Evolutionary conservation across 1,140 invertebrate genomes (phyloP).

Genomic region (Ceratina calcarata): DNA sequence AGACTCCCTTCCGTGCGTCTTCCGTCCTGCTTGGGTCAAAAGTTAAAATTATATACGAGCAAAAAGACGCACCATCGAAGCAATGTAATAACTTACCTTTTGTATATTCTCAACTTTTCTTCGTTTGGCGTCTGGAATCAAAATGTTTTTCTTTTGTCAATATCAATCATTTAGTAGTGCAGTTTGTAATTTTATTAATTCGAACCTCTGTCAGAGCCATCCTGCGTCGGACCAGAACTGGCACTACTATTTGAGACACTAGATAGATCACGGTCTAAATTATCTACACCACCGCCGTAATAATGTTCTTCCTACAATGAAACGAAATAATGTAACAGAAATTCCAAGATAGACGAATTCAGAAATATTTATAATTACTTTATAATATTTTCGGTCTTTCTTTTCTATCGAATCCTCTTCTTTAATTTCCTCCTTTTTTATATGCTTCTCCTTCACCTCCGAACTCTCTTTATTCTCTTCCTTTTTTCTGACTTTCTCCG

Average conservation of each 20-base stretch:
- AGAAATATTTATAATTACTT: slow-evolving; percentile 64
- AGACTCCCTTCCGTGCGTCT: slow-evolving; percentile 81
- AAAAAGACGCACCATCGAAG: slow-evolving; percentile 24
- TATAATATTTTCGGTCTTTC: slow-evolving; percentile 80
- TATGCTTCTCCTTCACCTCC: slow-evolving; percentile 79
- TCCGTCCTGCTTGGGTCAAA: slow-evolving; percentile 72
- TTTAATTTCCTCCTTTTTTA: slow-evolving; percentile 80
- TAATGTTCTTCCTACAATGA: slow-evolving; percentile 81
- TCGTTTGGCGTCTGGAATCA: slow-evolving; percentile 84
- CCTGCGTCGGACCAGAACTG: slow-evolving; percentile 75
- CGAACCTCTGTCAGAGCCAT: slow-evolving; percentile 81
- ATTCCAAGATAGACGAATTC: too few relatives aligned
- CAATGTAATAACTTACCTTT: slow-evolving; percentile 83
- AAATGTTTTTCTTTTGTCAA: neutral
- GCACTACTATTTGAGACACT: slow-evolving; percentile 81
- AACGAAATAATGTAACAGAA: neutral
- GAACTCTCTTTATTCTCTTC: slow-evolving; percentile 74
- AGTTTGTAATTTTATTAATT: slow-evolving; percentile 8
- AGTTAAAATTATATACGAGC: slow-evolving; percentile 5
- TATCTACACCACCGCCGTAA: slow-evolving; percentile 74
- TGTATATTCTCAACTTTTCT: slow-evolving; percentile 88
- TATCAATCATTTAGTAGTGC: neutral
- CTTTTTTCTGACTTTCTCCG: slow-evolving; percentile 75
- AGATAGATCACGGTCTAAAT: slow-evolving; percentile 79
- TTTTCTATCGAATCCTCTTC: slow-evolving; percentile 77